phyloP scores from a whole-genome alignment of 1,140 invertebrate genomes.

The Hormaphis cornu region DNA sequence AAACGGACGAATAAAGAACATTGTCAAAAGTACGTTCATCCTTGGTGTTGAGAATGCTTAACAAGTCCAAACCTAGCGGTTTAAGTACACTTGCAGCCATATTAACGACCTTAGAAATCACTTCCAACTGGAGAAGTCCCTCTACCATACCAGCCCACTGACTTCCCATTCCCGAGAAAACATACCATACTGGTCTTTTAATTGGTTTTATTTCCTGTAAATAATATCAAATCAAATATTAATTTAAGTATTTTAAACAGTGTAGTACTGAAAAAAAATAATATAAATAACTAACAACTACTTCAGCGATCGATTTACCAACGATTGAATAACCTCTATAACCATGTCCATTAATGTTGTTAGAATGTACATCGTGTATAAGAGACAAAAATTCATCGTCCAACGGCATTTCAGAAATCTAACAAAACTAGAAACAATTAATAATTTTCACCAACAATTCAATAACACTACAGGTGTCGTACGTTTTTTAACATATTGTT shows the following conservation, averaged over 20 bases:
- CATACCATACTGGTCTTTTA: conserved; percentile 37
- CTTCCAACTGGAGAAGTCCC: conserved; percentile 52
- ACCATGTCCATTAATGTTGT: conserved; percentile 57
- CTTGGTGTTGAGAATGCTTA: conserved; percentile 51
- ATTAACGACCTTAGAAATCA: conserved; percentile 56
- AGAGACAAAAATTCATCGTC: conserved; percentile 71
- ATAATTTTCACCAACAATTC: background rate
- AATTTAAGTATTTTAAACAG: background rate
- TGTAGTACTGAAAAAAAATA: background rate
- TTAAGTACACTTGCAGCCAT: conserved; percentile 49
- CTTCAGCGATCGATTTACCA: conserved; percentile 45
- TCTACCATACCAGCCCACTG: conserved; percentile 58
- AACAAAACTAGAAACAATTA: background rate
- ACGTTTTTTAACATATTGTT: conserved; percentile 56
- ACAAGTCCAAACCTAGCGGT: conserved; percentile 51
- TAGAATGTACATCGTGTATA: conserved; percentile 63
- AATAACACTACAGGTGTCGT: background rate
- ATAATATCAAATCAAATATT: background rate
- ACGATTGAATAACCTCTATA: conserved; percentile 72
- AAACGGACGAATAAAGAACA: conserved; percentile 57
- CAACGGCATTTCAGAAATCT: conserved; percentile 45
- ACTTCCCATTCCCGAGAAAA: conserved; percentile 59
- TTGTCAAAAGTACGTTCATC: conserved; percentile 52
- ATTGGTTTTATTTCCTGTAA: conserved; percentile 16
- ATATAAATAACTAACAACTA: conserved; percentile 42